These are phyloP conservation scores for Acanthis flammea DNA, from an alignment of 2,797 vertebrate species.

Conservation along the genomic window DNA sequence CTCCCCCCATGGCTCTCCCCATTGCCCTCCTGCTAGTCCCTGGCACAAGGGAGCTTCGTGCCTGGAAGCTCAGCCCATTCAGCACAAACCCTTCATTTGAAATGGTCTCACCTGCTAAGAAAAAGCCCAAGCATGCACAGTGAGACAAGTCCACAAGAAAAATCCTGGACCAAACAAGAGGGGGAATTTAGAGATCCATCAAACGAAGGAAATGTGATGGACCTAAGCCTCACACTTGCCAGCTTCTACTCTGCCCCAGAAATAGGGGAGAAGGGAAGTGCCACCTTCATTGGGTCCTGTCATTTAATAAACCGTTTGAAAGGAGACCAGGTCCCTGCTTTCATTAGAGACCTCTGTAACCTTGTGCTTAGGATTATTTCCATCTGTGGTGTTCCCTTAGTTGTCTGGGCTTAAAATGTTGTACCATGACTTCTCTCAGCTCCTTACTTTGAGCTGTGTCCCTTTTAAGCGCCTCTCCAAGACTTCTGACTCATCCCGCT, in stretches of 20 bases:
- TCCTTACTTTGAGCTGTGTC: not conserved
- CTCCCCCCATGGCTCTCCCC: rapidly evolving
- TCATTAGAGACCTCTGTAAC: not conserved
- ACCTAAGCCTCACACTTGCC: rapidly evolving
- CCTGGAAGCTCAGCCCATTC: not conserved
- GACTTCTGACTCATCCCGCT: not conserved
- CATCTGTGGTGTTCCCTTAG: not conserved
- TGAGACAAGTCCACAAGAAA: not conserved
- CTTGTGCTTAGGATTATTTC: not conserved
- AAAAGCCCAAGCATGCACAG: not conserved
- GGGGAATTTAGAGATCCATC: not conserved
- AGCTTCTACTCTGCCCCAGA: not conserved
- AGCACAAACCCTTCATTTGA: not conserved
- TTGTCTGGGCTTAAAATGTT: not conserved
- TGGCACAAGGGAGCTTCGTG: rapidly evolving
- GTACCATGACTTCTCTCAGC: not conserved
- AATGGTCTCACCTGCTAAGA: not conserved
- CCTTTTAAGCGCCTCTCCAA: not conserved
- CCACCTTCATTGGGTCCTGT: not conserved
- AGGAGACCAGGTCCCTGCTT: not conserved
- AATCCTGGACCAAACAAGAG: not conserved
- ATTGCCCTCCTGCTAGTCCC: not conserved
- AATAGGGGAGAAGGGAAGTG: not conserved
- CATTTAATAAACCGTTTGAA: not conserved
- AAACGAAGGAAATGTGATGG: not conserved